These are phyloP conservation scores for Trachemys scripta DNA, from an alignment of 2,113 vertebrate species.

Conservation along the genomic window DNA sequence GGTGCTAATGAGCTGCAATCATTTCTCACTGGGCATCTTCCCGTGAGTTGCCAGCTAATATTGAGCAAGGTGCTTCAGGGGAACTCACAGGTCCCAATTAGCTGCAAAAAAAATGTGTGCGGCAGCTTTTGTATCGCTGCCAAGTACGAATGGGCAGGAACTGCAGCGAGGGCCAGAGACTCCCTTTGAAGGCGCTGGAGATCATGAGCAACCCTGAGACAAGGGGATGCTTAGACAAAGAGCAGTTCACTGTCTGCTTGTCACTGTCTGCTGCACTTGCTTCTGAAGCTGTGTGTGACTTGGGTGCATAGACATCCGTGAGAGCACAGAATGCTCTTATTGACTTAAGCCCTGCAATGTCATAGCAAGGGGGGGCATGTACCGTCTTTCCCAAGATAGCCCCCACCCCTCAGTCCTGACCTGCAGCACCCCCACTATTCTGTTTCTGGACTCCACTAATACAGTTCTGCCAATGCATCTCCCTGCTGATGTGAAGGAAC, in stretches of 20 bases:
- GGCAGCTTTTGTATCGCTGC: background rate
- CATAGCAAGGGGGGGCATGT: background rate
- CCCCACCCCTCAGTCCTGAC: background rate
- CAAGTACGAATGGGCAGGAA: background rate
- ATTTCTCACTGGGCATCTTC: accelerated
- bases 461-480: background rate
- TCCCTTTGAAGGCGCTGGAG: background rate
- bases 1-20: background rate
- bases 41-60: background rate
- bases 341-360: background rate
- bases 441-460: background rate
- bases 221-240: accelerated
- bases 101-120: background rate
- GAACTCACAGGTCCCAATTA: background rate
- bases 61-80: background rate
- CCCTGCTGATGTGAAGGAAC: background rate
- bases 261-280: background rate
- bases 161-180: background rate
- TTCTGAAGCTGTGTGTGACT: background rate
- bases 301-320: background rate
- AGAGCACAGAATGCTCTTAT: background rate
- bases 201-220: background rate
- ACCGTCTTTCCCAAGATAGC: background rate
- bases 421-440: background rate
- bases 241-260: background rate